Percentiles rank a stretch among this genome's conserved stretches.
phyloP scores from a whole-genome alignment of 2,113 vertebrate genomes.

The Mastomys natalensis region DNA sequence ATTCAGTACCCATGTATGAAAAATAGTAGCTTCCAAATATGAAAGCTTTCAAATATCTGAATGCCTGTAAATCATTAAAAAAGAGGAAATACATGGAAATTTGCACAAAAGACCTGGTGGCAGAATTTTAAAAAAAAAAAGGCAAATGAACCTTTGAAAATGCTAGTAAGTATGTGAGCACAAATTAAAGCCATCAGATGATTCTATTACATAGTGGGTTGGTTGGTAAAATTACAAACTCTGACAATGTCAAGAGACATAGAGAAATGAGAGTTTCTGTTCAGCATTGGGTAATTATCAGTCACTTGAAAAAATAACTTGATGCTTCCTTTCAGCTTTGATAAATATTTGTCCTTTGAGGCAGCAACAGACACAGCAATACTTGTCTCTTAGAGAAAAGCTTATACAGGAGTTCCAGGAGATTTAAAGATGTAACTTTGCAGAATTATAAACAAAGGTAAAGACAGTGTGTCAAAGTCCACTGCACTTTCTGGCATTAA shows the following conservation, averaged over 20 bases:
- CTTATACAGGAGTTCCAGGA: not conserved
- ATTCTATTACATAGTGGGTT: not conserved
- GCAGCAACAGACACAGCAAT: not conserved
- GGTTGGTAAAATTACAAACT: not conserved
- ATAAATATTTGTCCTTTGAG: not conserved
- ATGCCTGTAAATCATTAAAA: not conserved
- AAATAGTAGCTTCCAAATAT: not conserved
- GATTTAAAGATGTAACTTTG: not conserved
- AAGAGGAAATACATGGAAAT: not conserved
- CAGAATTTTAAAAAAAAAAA: not conserved
- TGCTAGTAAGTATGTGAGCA: not conserved
- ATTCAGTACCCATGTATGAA: not conserved
- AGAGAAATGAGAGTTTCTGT: not conserved
- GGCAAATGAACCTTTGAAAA: slow-evolving; percentile 3
- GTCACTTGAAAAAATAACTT: not conserved
- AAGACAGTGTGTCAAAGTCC: not conserved
- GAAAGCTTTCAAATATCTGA: not conserved
- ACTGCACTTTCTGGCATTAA: not conserved
- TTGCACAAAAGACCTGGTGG: not conserved
- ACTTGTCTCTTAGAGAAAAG: not conserved
- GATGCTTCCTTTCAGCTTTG: not conserved
- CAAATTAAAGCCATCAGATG: not conserved
- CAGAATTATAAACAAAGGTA: not conserved
- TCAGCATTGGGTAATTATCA: not conserved
- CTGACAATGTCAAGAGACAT: not conserved